These are phyloP conservation scores for Palaemon carinicauda DNA, from an alignment of 1,140 invertebrate species.

Conservation along the genomic window DNA sequence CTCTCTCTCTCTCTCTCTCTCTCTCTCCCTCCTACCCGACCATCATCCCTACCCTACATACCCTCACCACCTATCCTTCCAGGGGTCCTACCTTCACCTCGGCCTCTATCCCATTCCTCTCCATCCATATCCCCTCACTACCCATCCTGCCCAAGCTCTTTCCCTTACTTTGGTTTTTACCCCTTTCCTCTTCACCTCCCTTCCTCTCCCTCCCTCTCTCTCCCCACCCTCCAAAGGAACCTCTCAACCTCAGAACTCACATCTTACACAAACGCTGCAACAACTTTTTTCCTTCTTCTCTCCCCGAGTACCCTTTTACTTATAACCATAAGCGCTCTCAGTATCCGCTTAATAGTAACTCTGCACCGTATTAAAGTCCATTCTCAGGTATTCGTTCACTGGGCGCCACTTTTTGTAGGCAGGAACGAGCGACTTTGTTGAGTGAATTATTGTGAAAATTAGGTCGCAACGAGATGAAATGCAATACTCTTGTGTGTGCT, in stretches of 20 bases:
- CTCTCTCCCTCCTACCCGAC: too few relatives aligned
- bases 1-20: too few relatives aligned
- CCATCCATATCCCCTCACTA: background rate
- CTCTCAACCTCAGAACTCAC: background rate
- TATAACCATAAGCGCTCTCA: conserved; percentile 40
- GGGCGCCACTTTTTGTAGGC: background rate
- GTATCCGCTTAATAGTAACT: conserved; percentile 53
- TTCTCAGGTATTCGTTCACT: conserved; percentile 36
- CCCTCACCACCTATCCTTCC: too few relatives aligned
- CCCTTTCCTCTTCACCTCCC: background rate
- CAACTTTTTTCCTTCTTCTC: conserved; percentile 29
- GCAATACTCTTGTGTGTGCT: conserved; percentile 54
- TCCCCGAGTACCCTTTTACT: conserved; percentile 17
- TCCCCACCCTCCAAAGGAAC: background rate
- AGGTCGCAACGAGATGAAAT: conserved; percentile 46
- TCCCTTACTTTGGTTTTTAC: background rate
- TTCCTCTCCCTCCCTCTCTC: background rate
- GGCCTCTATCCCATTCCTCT: background rate
- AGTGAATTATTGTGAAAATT: conserved; percentile 49
- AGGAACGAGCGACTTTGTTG: conserved; percentile 10
- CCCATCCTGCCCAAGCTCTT: background rate
- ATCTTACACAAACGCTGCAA: conserved; percentile 30
- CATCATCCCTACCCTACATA: too few relatives aligned
- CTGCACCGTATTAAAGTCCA: conserved; percentile 37
- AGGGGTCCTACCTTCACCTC: background rate